Conservation (phyloP, 2,888 invertebrate species). For the Odontocerum albicorne region DNA sequence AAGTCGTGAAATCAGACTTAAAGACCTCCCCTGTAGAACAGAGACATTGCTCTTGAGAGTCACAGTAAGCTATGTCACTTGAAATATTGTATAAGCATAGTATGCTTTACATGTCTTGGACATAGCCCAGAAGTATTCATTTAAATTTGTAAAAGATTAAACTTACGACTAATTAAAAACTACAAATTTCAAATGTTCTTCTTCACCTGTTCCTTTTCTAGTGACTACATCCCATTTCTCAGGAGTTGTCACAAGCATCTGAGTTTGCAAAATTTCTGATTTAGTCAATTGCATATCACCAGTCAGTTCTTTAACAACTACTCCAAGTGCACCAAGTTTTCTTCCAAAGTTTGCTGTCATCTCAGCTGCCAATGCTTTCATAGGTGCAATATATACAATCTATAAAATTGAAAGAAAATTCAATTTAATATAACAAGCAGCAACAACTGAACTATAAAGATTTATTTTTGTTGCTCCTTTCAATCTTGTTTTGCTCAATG, state of each 20-base stretch:
- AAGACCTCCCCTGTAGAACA: no score
- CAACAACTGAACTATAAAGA: no score
- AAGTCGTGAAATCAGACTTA: no score
- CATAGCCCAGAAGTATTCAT: no score
- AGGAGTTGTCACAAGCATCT: constrained; percentile 97
- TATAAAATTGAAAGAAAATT: no score
- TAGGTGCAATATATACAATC: constrained; percentile 98
- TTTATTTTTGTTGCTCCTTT: no score
- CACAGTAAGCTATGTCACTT: no score
- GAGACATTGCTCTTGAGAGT: no score
- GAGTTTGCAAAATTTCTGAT: constrained; percentile 90
- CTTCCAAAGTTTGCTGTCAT: constrained; percentile 95
- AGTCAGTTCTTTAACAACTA: constrained; percentile 88
- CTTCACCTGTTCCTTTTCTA: constrained; percentile 80
- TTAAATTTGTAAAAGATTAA: neutral
- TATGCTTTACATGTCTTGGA: no score
- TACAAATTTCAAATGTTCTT: constrained; percentile 33
- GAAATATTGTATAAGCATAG: no score
- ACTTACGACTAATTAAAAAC: neutral
- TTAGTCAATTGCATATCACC: constrained; percentile 98
- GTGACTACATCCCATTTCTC: constrained; percentile 99
- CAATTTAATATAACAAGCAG: no score
- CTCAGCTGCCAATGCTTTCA: constrained; percentile 99
- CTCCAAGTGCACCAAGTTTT: constrained; percentile 72
- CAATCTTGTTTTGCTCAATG: no score